phyloP scores from a whole-genome alignment of 1,140 invertebrate species.

The Pseudobourletiella spinata region DNA sequence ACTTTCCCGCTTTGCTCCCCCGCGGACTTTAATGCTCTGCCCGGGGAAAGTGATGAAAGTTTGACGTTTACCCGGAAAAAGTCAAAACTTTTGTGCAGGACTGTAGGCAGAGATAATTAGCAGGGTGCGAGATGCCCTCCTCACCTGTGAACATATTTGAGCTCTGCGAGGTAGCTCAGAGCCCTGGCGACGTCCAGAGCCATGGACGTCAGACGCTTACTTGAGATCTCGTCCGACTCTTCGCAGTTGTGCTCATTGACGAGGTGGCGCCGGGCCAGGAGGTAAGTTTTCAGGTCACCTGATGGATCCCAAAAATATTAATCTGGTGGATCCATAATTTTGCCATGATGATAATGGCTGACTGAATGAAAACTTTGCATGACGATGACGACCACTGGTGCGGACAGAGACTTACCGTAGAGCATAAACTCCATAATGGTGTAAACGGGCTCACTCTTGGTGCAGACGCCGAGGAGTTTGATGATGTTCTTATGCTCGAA shows the following conservation, averaged over 20 bases:
- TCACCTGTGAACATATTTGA: slow-evolving; percentile 70
- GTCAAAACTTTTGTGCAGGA: not conserved
- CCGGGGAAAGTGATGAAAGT: no score
- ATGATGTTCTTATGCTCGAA: slow-evolving; percentile 88
- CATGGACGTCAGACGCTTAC: slow-evolving; percentile 70
- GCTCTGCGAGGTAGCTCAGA: slow-evolving; percentile 65
- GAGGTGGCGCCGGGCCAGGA: slow-evolving; percentile 70
- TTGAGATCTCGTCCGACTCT: slow-evolving; percentile 64
- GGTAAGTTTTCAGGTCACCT: slow-evolving; percentile 76
- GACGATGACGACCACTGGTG: no score
- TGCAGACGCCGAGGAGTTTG: slow-evolving; percentile 71
- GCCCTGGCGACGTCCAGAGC: slow-evolving; percentile 77
- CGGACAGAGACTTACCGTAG: slow-evolving; percentile 67
- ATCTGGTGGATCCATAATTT: no score
- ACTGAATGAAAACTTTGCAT: no score
- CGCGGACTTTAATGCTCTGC: no score
- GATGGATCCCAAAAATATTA: no score
- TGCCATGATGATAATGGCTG: no score
- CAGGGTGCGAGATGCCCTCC: no score
- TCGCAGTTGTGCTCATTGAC: slow-evolving; percentile 56
- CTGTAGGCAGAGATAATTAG: no score
- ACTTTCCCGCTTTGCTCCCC: no score
- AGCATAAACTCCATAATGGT: slow-evolving; percentile 92
- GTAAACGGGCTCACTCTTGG: slow-evolving; percentile 71
- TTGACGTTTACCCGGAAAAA: no score